Conservation (phyloP, 2,113 vertebrate genomes). For the Hyperoodon ampullatus region DNA sequence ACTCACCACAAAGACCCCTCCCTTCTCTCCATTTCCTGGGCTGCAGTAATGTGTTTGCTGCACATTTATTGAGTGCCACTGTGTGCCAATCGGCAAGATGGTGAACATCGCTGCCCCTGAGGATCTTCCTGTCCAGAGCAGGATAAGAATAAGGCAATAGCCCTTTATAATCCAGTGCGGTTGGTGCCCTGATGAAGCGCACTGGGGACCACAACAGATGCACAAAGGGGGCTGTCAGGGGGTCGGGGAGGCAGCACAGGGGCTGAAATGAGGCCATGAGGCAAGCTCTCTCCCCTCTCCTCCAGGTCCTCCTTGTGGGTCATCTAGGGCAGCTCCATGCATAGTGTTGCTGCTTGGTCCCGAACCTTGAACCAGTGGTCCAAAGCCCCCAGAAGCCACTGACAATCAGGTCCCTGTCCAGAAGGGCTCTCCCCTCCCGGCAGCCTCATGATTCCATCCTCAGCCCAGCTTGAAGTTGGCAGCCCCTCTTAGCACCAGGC, state of each 20-base stretch:
- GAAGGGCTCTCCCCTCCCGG: neutral
- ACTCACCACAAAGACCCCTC: neutral
- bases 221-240: neutral
- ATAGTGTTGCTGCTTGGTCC: neutral
- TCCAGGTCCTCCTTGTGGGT: neutral
- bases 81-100: neutral
- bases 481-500: constrained; percentile 70
- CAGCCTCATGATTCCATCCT: constrained; percentile 66
- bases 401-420: neutral
- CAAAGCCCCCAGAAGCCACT: neutral
- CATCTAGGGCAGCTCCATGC: neutral
- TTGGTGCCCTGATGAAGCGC: too few relatives aligned
- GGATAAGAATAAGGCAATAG: neutral
- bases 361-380: neutral
- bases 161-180: neutral
- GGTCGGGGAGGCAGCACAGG: neutral
- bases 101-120: neutral
- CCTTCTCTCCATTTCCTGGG: neutral
- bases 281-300: neutral
- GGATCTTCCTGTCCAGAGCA: neutral
- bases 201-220: neutral
- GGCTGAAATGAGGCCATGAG: neutral
- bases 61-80: neutral
- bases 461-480: constrained; percentile 82
- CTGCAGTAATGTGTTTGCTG: neutral